Evolutionary conservation across 2,888 invertebrate species (phyloP).

Genomic region (Muschampia plurimacula): DNA sequence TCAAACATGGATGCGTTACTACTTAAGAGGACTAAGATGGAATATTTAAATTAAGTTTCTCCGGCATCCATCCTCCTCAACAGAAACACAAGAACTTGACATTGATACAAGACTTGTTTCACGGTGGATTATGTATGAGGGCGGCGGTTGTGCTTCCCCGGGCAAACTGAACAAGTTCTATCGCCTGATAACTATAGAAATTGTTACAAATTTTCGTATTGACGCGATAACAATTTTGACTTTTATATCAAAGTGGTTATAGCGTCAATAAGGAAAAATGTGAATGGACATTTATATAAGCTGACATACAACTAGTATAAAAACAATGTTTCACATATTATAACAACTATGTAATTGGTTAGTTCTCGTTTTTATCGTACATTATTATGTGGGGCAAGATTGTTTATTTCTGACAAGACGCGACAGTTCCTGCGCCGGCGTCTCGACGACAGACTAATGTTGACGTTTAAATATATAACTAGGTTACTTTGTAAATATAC

Average conservation of each 20-base stretch:
- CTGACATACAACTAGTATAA: neutral
- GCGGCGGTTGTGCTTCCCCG: too few species aligned
- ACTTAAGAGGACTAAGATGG: too few species aligned
- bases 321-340: neutral
- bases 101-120: too few species aligned
- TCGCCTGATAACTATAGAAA: too few species aligned
- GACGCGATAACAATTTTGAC: too few species aligned
- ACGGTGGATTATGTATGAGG: too few species aligned
- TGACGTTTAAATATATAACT: conserved; percentile 47
- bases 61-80: too few species aligned
- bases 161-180: too few species aligned
- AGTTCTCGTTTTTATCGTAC: conserved; percentile 62
- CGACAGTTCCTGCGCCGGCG: conserved; percentile 58
- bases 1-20: too few species aligned
- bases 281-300: neutral
- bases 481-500: conserved; percentile 30
- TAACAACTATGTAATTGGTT: conserved; percentile 53
- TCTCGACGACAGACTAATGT: conserved; percentile 54
- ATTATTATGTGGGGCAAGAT: conserved; percentile 70
- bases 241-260: neutral
- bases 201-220: too few species aligned
- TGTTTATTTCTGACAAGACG: conserved; percentile 67
- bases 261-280: neutral
- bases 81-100: too few species aligned
- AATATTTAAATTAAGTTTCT: too few species aligned